These are phyloP conservation scores for Nemurella pictetii DNA, from an alignment of 2,888 invertebrate genomes.

Conservation along the genomic window DNA sequence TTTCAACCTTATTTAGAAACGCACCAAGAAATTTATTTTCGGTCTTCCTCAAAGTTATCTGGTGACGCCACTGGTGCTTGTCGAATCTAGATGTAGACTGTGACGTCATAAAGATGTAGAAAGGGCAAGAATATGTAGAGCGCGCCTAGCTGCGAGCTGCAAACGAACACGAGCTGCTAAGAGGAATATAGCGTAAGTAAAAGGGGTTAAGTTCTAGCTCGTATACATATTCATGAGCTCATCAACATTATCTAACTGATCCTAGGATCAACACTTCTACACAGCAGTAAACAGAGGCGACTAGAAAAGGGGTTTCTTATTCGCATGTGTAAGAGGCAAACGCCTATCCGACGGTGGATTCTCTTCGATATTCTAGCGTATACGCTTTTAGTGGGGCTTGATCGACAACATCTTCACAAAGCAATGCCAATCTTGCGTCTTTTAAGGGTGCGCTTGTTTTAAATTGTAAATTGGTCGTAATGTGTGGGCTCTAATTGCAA, in stretches of 20 bases:
- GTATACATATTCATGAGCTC: slow-evolving; percentile 28
- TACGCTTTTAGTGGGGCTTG: not conserved
- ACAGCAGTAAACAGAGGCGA: slow-evolving; percentile 18
- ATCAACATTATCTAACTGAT: slow-evolving; percentile 16
- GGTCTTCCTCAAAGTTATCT: not conserved
- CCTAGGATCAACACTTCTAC: slow-evolving; percentile 23
- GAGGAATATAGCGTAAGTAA: slow-evolving; percentile 30
- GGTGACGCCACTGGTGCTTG: not conserved
- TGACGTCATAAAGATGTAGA: slow-evolving; percentile 18
- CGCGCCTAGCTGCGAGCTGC: not conserved
- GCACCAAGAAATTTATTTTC: too few relatives aligned
- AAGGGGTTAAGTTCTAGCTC: slow-evolving; percentile 30
- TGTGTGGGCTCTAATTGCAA: not conserved
- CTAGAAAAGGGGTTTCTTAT: slow-evolving; percentile 11
- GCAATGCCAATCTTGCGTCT: not conserved
- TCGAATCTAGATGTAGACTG: slow-evolving; percentile 14
- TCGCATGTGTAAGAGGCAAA: not conserved
- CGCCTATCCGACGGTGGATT: not conserved
- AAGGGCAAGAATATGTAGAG: not conserved
- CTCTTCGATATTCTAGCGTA: not conserved
- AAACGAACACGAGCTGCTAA: slow-evolving; percentile 23
- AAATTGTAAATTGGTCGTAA: not conserved
- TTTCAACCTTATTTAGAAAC: too few relatives aligned
- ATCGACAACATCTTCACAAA: not conserved
- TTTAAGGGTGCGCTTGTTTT: not conserved